These are phyloP conservation scores for Deilephila elpenor DNA, from an alignment of 2,888 invertebrate genomes.

Conservation along the genomic window DNA sequence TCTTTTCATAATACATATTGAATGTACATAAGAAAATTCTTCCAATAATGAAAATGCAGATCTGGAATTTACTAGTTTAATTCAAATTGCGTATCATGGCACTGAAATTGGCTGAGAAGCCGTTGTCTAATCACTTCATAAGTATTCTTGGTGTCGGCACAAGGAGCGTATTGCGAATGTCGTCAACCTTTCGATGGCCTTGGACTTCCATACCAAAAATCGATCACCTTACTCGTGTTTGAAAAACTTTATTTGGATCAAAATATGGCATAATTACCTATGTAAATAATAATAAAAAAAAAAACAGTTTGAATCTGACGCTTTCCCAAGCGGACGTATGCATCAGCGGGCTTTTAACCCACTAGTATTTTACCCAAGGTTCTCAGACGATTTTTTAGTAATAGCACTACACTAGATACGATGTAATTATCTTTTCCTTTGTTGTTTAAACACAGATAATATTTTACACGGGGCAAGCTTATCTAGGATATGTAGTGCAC, in stretches of 20 bases:
- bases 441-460: slow-evolving; percentile 7
- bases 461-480: neutral
- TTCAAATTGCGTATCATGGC: neutral
- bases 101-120: neutral
- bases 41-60: neutral
- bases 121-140: neutral
- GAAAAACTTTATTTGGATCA: neutral
- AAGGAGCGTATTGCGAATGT: neutral
- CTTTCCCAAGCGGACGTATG: neutral
- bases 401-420: neutral
- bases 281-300: neutral
- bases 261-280: slow-evolving; percentile 1
- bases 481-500: neutral
- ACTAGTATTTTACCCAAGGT: neutral
- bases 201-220: neutral
- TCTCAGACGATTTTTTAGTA: neutral
- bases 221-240: neutral
- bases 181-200: neutral
- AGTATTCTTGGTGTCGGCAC: neutral
- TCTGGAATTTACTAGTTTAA: neutral
- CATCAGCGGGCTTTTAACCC: neutral
- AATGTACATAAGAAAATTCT: too few species aligned
- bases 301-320: neutral
- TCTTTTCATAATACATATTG: too few species aligned
- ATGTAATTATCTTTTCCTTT: slow-evolving; percentile 7